Conservation (phyloP, 2,888 invertebrate species). For the Lithosia quadra region DNA sequence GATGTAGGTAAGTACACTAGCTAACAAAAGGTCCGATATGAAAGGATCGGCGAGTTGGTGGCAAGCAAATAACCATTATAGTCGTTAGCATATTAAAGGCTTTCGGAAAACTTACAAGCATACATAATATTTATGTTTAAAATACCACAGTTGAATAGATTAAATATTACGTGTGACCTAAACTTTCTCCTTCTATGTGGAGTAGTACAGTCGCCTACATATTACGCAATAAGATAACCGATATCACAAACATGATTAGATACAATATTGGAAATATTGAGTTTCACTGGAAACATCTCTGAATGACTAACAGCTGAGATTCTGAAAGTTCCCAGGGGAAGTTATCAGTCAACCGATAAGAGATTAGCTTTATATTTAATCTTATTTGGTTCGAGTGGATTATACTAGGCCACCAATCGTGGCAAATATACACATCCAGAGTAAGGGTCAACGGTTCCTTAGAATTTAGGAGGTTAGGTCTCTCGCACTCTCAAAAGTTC, state of each 20-base stretch:
- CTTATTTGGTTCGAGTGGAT: slow-evolving; percentile 4
- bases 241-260: slow-evolving; percentile 38
- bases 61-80: background rate
- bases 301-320: slow-evolving; percentile 3
- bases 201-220: slow-evolving; percentile 36
- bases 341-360: slow-evolving; percentile 11
- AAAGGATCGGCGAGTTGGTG: background rate
- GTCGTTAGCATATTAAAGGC: background rate
- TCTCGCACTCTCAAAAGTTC: background rate
- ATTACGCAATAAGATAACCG: slow-evolving; percentile 40
- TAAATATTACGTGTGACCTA: slow-evolving; percentile 31
- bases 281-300: slow-evolving; percentile 11
- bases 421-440: no score
- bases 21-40: background rate
- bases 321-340: slow-evolving; percentile 15
- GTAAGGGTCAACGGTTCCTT: background rate
- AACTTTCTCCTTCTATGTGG: slow-evolving; percentile 35
- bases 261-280: slow-evolving; percentile 22
- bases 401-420: background rate
- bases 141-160: slow-evolving; percentile 19
- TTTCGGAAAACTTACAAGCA: slow-evolving; percentile 5
- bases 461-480: background rate
- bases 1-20: no score
- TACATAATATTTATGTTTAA: slow-evolving; percentile 13
- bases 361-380: slow-evolving; percentile 4